Conservation (phyloP, 2,888 invertebrate species). For the Polyploca ridens region DNA sequence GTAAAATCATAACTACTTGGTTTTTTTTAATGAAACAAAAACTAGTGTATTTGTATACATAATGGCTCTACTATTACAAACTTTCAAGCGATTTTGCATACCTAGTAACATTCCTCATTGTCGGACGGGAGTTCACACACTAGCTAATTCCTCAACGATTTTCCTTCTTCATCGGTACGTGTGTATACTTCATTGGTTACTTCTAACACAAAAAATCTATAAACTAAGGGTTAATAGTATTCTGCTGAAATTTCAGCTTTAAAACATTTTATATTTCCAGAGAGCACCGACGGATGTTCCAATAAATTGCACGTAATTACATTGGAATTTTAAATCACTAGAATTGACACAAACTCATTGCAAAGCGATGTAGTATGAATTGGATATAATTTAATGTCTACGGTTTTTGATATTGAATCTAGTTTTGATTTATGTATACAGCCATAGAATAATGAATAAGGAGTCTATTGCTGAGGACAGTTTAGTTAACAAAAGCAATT, state of each 20-base stretch:
- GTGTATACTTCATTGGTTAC: constrained; percentile 12
- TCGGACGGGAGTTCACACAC: constrained; percentile 30
- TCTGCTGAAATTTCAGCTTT: neutral
- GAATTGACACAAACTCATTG: constrained; percentile 4
- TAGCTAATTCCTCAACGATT: constrained; percentile 43
- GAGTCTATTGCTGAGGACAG: constrained; percentile 31
- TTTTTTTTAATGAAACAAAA: no score
- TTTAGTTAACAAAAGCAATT: constrained; percentile 47
- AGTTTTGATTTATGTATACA: neutral
- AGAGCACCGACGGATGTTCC: neutral
- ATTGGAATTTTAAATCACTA: constrained; percentile 9
- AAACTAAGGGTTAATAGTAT: neutral
- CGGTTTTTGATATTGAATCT: neutral
- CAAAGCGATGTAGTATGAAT: neutral
- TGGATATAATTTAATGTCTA: neutral
- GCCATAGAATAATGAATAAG: constrained; percentile 1
- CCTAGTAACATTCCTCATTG: no score
- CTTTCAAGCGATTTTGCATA: no score
- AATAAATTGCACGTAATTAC: constrained; percentile 1
- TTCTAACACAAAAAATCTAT: constrained; percentile 18
- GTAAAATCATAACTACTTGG: no score
- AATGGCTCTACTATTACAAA: no score
- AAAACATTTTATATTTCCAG: neutral
- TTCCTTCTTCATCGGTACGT: constrained; percentile 33
- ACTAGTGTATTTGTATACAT: no score